A percentile compares a stretch with the other conserved stretches of the same genome.
Conservation (phyloP, 2,113 vertebrate species). For the Herpetotheres cachinnans region DNA sequence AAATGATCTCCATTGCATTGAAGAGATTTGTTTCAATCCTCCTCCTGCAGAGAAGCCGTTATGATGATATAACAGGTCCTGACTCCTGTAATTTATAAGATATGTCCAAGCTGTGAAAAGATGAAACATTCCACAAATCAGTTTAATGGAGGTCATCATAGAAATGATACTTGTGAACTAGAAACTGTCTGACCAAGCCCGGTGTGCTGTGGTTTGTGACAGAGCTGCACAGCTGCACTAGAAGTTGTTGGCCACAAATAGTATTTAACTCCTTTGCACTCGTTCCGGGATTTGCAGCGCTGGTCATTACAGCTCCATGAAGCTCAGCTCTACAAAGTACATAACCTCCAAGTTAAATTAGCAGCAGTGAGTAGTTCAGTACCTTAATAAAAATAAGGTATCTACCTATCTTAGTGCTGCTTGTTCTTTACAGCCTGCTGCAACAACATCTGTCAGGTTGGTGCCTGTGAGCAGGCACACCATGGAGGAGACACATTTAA, state of each 20-base stretch:
- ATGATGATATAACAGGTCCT: conserved; percentile 13
- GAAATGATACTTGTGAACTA: conserved; percentile 17
- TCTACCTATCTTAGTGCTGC: neutral
- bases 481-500: neutral
- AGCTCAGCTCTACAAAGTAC: neutral
- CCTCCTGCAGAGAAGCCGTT: neutral
- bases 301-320: neutral
- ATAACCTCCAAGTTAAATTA: neutral
- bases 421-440: neutral
- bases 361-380: neutral
- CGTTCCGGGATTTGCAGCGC: neutral
- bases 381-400: neutral
- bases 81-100: conserved; percentile 25
- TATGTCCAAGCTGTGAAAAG: conserved; percentile 23
- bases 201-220: neutral
- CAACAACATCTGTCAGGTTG: neutral
- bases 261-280: neutral
- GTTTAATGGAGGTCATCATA: conserved; percentile 2
- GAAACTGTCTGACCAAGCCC: neutral
- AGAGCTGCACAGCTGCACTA: neutral
- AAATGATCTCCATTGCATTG: neutral
- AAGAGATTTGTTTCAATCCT: conserved; percentile 47
- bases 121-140: conserved; percentile 42
- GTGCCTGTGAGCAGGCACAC: neutral
- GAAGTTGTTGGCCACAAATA: neutral